These are phyloP conservation scores for Odontamblyopus lacepedii DNA, from an alignment of 2,797 vertebrate species.

Conservation along the genomic window DNA sequence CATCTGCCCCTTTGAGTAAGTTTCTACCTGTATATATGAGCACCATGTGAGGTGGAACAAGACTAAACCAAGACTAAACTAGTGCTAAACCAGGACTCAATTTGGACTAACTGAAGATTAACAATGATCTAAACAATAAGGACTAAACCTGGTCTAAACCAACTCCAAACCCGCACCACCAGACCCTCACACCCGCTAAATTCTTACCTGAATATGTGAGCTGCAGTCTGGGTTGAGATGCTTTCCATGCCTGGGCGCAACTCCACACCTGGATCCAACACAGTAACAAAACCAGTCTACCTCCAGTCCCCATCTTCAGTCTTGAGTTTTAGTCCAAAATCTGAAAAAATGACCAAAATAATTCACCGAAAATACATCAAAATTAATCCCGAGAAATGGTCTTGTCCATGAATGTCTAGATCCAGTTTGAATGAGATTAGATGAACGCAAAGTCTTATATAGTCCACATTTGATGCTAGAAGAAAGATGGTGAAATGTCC, in stretches of 20 bases:
- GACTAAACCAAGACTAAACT: neutral
- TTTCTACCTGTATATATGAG: neutral
- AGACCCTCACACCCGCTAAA: neutral
- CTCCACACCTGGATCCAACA: slow-evolving; percentile 7
- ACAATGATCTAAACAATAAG: neutral
- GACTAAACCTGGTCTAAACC: neutral
- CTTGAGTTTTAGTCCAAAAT: slow-evolving; percentile 13
- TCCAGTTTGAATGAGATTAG: slow-evolving; percentile 4
- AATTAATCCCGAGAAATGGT: slow-evolving; percentile 2
- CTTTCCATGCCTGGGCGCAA: slow-evolving; percentile 70
- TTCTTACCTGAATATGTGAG: slow-evolving; percentile 71
- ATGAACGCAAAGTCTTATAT: slow-evolving; percentile 3
- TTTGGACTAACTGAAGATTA: neutral
- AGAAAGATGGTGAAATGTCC: neutral
- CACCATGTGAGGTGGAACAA: neutral
- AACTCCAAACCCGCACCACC: too few relatives aligned
- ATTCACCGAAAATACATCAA: slow-evolving; percentile 6
- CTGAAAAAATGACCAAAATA: slow-evolving; percentile 11
- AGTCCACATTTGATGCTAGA: neutral
- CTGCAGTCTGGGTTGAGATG: slow-evolving; percentile 80
- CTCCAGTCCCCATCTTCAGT: slow-evolving; percentile 7
- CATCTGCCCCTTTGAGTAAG: neutral
- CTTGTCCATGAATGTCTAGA: neutral
- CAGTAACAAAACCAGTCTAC: neutral
- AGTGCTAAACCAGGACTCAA: too few relatives aligned